Evolutionary conservation across 53 echinoderm and acorn worm species (phyloP).

Genomic region (Holothuria leucospilota): DNA sequence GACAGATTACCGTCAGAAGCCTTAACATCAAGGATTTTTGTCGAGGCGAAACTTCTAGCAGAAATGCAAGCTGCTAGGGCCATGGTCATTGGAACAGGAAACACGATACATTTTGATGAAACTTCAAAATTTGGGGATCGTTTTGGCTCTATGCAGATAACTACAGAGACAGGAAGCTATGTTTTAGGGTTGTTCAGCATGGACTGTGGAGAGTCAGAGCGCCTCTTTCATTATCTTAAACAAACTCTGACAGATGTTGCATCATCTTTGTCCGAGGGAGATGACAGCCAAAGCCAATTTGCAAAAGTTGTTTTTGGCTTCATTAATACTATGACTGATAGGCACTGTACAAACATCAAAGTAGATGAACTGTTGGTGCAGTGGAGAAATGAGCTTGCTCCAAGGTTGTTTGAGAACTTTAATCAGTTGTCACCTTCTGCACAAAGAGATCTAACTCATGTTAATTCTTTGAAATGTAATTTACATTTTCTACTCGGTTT

Average conservation of each 20-base stretch:
- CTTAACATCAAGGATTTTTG: too few species aligned
- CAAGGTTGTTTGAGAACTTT: constrained; percentile 2
- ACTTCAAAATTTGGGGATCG: constrained; percentile 23
- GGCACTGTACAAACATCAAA: background rate
- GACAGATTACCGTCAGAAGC: too few species aligned
- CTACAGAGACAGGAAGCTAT: background rate
- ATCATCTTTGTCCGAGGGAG: background rate
- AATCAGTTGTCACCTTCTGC: background rate
- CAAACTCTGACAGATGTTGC: background rate
- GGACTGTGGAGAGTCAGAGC: constrained; percentile 19
- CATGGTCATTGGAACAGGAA: background rate
- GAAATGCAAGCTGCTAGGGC: constrained; percentile 16
- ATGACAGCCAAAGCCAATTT: background rate
- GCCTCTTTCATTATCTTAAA: background rate
- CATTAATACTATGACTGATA: constrained; percentile 9
- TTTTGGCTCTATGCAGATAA: constrained; percentile 2
- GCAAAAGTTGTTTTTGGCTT: constrained; percentile 10
- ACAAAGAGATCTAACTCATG: background rate
- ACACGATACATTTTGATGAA: constrained; percentile 16
- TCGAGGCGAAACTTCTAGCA: background rate
- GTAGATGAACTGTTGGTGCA: background rate
- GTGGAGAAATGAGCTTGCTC: background rate
- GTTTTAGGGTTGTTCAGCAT: background rate
- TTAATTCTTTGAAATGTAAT: background rate
- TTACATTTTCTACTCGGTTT: background rate